A percentile compares a stretch with the other conserved stretches of the same genome.
Evolutionary conservation across 2,888 invertebrate species (phyloP).

Genomic region (Trissonchulus sp.): DNA sequence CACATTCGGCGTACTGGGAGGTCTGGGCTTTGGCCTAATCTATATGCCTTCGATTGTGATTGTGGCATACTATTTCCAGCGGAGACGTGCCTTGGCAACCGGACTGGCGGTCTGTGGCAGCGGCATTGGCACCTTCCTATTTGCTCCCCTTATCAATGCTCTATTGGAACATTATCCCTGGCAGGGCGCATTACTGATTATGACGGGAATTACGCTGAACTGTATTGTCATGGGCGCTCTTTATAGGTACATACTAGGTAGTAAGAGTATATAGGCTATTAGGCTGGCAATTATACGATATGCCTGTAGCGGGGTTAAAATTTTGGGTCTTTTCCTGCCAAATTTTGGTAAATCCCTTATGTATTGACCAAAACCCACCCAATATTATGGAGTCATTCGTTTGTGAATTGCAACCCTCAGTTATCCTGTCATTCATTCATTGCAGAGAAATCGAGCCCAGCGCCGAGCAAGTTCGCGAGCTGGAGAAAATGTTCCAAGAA

Average conservation of each 20-base stretch:
- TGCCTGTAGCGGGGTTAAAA: too few species aligned
- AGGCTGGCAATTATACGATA: too few species aligned
- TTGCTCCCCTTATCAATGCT: constrained; percentile 61
- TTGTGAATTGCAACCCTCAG: too few species aligned
- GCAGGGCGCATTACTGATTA: constrained; percentile 77
- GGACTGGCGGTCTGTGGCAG: constrained; percentile 93
- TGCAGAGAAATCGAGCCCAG: background rate
- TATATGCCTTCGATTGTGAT: constrained; percentile 96
- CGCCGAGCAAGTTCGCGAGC: background rate
- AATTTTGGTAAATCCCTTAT: too few species aligned
- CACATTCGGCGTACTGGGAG: constrained; percentile 82
- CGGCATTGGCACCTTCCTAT: constrained; percentile 88
- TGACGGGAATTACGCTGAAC: constrained; percentile 74
- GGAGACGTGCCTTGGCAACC: constrained; percentile 84
- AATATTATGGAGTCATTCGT: too few species aligned
- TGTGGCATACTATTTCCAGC: constrained; percentile 93
- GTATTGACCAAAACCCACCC: too few species aligned
- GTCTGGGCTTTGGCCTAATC: constrained; percentile 86
- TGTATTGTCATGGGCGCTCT: constrained; percentile 57
- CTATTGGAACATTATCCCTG: constrained; percentile 69
- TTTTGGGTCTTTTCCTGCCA: too few species aligned
- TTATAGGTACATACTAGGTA: too few species aligned
- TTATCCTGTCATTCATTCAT: too few species aligned
- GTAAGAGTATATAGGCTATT: too few species aligned
- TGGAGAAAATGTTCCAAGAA: constrained; percentile 6